Conservation (phyloP, 2,888 invertebrate genomes). For the Tenthredo scrophulariae region DNA sequence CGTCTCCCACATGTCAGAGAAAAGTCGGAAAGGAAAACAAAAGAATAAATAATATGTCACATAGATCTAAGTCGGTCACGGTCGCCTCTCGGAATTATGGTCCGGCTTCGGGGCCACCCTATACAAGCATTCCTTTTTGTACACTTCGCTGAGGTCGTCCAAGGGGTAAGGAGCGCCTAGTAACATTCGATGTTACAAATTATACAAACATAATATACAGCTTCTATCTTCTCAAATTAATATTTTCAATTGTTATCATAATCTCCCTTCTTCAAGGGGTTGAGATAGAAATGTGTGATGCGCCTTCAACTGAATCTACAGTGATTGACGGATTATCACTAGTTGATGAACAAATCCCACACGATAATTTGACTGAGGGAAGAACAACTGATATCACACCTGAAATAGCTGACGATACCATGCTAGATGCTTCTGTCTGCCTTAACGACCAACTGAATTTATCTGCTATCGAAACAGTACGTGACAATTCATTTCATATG, state of each 20-base stretch:
- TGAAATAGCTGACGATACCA: not conserved
- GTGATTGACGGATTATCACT: not conserved
- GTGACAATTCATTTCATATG: not conserved
- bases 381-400: not conserved
- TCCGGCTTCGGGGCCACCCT: too few species aligned
- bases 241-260: not conserved
- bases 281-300: not conserved
- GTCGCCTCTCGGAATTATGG: too few species aligned
- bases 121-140: too few species aligned
- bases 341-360: not conserved
- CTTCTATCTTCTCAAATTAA: not conserved
- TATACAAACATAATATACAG: not conserved
- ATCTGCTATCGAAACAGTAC: not conserved
- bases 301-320: not conserved
- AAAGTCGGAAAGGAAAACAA: too few species aligned
- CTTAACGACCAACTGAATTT: not conserved
- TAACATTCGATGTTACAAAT: too few species aligned
- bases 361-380: not conserved
- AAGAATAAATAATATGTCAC: too few species aligned
- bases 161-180: too few species aligned
- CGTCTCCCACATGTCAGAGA: too few species aligned
- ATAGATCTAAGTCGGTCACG: too few species aligned
- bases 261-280: not conserved
- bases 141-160: too few species aligned
- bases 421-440: constrained; percentile 9